These are phyloP conservation scores for Sinohyriopsis cumingii DNA, from an alignment of 2,888 invertebrate species.

Conservation along the genomic window DNA sequence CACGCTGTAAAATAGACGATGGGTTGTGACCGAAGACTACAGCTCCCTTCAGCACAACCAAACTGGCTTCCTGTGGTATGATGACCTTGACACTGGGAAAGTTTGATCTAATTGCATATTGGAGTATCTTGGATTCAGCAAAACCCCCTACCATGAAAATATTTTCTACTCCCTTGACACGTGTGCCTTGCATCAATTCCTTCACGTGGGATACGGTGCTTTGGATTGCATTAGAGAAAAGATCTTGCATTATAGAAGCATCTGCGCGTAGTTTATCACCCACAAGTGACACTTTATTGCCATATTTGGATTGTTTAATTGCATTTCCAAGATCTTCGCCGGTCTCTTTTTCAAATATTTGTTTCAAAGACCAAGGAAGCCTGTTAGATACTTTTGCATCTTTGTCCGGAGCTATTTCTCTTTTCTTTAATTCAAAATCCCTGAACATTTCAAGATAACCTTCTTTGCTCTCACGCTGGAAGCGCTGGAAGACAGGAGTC, in stretches of 20 bases:
- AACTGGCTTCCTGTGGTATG: conserved; percentile 16
- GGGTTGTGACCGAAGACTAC: conserved; percentile 20
- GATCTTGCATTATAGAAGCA: background rate
- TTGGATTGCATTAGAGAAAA: conserved; percentile 1
- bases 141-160: conserved; percentile 24
- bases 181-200: background rate
- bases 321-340: background rate
- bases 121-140: conserved; percentile 19
- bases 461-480: too few species aligned
- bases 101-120: conserved; percentile 8
- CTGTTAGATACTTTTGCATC: too few species aligned
- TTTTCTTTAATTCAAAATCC: too few species aligned
- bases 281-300: background rate
- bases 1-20: conserved; percentile 4
- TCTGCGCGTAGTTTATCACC: conserved; percentile 19
- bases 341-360: conserved; percentile 3
- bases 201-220: conserved; percentile 10
- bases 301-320: too few species aligned
- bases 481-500: too few species aligned
- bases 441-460: too few species aligned
- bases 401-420: too few species aligned
- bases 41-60: conserved; percentile 24
- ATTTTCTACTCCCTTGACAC: too few species aligned
- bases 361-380: conserved; percentile 7
- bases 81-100: conserved; percentile 13